phyloP scores from a whole-genome alignment of 1,140 invertebrate genomes.

The Steinernema khuongi region DNA sequence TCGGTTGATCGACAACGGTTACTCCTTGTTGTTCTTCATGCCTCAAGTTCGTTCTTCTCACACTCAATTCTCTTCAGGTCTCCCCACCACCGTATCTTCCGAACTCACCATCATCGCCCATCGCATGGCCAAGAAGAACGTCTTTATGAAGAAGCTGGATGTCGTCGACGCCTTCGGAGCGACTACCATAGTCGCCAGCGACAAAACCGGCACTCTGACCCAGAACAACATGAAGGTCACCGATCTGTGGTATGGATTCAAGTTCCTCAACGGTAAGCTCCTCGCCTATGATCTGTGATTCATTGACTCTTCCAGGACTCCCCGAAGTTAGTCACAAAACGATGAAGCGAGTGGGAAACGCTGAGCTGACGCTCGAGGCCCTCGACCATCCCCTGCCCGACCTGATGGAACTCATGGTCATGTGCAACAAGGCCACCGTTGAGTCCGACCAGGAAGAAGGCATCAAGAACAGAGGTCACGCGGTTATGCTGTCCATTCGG shows the following conservation, averaged over 20 bases:
- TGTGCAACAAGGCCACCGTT: constrained; percentile 43
- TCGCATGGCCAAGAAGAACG: constrained; percentile 53
- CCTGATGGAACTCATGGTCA: constrained; percentile 40
- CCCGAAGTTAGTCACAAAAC: constrained; percentile 38
- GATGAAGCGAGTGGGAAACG: constrained; percentile 35
- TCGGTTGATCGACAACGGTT: too few species aligned
- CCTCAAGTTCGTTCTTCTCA: background rate
- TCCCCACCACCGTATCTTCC: constrained; percentile 63
- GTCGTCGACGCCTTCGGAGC: constrained; percentile 62
- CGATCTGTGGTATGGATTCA: constrained; percentile 50
- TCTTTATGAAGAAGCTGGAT: constrained; percentile 62
- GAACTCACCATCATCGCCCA: constrained; percentile 62
- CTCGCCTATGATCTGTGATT: background rate
- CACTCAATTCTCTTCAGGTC: constrained; percentile 42
- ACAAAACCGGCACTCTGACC: constrained; percentile 97
- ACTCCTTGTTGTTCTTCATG: too few species aligned
- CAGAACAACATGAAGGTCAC: constrained; percentile 96
- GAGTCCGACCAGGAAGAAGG: constrained; percentile 23
- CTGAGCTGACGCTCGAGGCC: constrained; percentile 20
- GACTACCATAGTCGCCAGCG: constrained; percentile 72
- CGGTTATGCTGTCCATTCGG: background rate
- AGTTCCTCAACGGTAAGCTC: constrained; percentile 42
- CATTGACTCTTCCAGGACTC: constrained; percentile 30
- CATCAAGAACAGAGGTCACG: background rate
- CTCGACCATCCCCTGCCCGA: constrained; percentile 39